A percentile compares a stretch with the other conserved stretches of the same genome.
Conservation (phyloP, 1,140 invertebrate genomes). For the Microplitis mediator region DNA sequence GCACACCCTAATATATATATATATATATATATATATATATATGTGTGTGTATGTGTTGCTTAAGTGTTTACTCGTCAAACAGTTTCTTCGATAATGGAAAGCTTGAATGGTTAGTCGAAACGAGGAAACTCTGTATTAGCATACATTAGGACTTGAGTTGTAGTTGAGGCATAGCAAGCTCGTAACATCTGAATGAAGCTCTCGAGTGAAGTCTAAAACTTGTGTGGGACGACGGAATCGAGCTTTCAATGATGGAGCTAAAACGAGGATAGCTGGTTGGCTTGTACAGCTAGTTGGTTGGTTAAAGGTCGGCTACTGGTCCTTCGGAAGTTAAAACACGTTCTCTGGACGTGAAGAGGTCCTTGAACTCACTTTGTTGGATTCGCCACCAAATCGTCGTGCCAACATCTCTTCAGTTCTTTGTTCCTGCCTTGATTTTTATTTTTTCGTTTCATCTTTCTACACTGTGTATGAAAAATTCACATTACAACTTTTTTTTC, state of each 20-base stretch:
- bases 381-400: conserved; percentile 26
- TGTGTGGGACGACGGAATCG: neutral
- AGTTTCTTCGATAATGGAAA: neutral
- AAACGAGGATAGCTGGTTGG: conserved; percentile 1
- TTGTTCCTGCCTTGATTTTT: neutral
- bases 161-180: neutral
- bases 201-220: conserved; percentile 26
- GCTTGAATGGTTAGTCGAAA: neutral
- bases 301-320: conserved; percentile 1
- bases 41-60: no score
- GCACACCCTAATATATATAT: no score
- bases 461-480: no score
- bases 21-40: no score
- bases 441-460: conserved; percentile 5
- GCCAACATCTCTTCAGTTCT: neutral
- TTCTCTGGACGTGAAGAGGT: conserved; percentile 33
- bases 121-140: conserved; percentile 11
- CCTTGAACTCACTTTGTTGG: conserved; percentile 23
- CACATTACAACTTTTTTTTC: neutral
- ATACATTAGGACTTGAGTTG: conserved; percentile 9
- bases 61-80: neutral
- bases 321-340: conserved; percentile 39
- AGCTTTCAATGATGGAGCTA: neutral
- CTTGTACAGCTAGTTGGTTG: no score
- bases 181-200: neutral